phyloP scores from a whole-genome alignment of 2,888 invertebrate genomes.

The Perdita meconis region DNA sequence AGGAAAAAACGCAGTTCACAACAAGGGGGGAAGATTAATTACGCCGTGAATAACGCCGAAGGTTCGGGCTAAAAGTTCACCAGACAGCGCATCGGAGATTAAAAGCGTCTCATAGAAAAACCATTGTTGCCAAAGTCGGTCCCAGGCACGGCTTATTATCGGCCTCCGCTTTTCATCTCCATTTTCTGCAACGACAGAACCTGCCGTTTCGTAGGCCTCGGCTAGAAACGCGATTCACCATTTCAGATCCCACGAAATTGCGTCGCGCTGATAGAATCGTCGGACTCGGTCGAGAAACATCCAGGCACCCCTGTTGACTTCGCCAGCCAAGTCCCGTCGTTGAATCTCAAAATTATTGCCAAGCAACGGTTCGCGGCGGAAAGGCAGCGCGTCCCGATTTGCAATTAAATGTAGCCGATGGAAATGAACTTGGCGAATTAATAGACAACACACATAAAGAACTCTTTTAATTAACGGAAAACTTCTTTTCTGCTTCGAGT shows the following conservation, averaged over 20 bases:
- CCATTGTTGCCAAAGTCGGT: constrained; percentile 54
- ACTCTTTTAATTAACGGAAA: too few species aligned
- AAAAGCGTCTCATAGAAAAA: constrained; percentile 54
- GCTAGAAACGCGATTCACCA: constrained; percentile 35
- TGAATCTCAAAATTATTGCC: too few species aligned
- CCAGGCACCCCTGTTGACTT: neutral
- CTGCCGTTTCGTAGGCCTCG: constrained; percentile 24
- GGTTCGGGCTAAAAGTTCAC: constrained; percentile 17
- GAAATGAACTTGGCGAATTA: too few species aligned
- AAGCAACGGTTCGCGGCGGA: too few species aligned
- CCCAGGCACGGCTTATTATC: constrained; percentile 54
- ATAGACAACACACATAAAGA: too few species aligned
- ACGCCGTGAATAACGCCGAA: neutral
- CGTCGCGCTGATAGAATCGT: constrained; percentile 34
- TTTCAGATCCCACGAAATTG: constrained; percentile 55
- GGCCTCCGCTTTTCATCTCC: constrained; percentile 25
- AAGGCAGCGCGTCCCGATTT: too few species aligned
- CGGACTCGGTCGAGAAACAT: constrained; percentile 21
- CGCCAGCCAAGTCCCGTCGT: neutral
- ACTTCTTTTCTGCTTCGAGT: too few species aligned
- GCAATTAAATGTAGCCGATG: too few species aligned
- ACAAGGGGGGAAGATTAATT: constrained; percentile 25
- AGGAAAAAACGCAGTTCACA: neutral
- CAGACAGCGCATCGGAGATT: constrained; percentile 49
- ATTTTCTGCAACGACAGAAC: constrained; percentile 42